phyloP scores from a whole-genome alignment of 2,113 vertebrate genomes.

The Gallinago jamesoni region DNA sequence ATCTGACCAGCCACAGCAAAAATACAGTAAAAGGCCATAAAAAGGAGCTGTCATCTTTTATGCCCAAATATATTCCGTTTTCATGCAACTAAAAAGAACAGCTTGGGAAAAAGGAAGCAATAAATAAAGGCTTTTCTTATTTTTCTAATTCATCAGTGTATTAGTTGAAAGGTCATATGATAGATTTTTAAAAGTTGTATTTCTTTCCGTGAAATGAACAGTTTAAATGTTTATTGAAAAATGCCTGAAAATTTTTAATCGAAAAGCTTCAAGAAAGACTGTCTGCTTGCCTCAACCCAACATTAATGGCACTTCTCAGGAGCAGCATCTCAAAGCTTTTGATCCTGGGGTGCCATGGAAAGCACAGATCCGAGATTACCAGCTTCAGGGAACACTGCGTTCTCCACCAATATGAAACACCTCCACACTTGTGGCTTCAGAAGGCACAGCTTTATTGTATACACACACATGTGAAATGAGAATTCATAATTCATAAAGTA shows the following conservation, averaged over 20 bases:
- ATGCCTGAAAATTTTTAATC: background rate
- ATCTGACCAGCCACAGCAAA: constrained; percentile 17
- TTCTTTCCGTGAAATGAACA: background rate
- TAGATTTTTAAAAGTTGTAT: background rate
- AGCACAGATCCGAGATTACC: fast-evolving
- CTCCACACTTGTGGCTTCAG: background rate
- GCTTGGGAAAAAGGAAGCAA: background rate
- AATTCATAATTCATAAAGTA: background rate
- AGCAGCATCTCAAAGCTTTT: background rate
- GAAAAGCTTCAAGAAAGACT: background rate
- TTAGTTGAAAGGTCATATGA: background rate
- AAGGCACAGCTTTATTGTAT: background rate
- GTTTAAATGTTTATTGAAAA: background rate
- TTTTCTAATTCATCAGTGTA: background rate
- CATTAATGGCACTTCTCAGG: fast-evolving
- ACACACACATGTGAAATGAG: background rate
- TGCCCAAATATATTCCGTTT: constrained; percentile 22
- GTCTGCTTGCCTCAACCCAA: background rate
- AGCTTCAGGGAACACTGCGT: background rate
- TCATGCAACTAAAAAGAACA: background rate
- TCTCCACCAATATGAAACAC: background rate
- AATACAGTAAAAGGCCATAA: constrained; percentile 14
- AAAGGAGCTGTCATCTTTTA: constrained; percentile 31
- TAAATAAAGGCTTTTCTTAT: background rate
- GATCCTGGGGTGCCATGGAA: fast-evolving